Evolutionary conservation across 2,888 invertebrate genomes (phyloP), one percentile per base, ranked within the genome.

Genomic region (Oscheius myriophilus): DNA sequence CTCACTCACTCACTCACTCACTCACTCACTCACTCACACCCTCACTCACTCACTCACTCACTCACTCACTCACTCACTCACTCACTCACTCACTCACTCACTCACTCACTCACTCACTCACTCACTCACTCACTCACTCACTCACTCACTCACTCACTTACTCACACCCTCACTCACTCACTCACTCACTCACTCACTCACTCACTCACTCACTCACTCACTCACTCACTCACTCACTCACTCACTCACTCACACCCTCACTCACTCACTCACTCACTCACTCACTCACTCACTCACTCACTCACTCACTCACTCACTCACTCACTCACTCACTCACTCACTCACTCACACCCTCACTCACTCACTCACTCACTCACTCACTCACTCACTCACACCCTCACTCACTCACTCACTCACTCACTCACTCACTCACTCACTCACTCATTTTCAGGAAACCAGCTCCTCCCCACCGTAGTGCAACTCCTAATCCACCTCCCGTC

Each of bases 401-500:
- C 43, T 39, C 21, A 18, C 9, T 7, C 25, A 42, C 12, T 4
- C 18, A 18, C 18, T 12, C 14, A 57, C 41, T 26, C n/a, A 54
- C 25, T 25, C 25, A 16, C 43, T 39, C 21, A 18, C 9, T 7
- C 25, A 42, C 12, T 4, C 18, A 18, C 18, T 12, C 14, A 57
- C 41, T n/a, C n/a, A n/a, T n/a, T n/a, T n/a, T n/a, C 46, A 66
- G 78, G 80, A 0, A 92, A 92, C 80, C 90, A 92, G 69, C 91
- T 98, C 63, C 90, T 96, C 7, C 92, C 94, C 9, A 93, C 94
- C 0, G 92, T 93, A 0, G 88, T 96, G 67, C 91, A 89, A 45
- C 90, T 94, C 63, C 90, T 95, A 62, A 91, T 93, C 76, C 94
- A 93, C 87, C 91, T 92, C 62, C 93, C 94, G 0, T 92, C 93